Conservation (phyloP, 2,797 vertebrate species). For the Onychomys torridus region DNA sequence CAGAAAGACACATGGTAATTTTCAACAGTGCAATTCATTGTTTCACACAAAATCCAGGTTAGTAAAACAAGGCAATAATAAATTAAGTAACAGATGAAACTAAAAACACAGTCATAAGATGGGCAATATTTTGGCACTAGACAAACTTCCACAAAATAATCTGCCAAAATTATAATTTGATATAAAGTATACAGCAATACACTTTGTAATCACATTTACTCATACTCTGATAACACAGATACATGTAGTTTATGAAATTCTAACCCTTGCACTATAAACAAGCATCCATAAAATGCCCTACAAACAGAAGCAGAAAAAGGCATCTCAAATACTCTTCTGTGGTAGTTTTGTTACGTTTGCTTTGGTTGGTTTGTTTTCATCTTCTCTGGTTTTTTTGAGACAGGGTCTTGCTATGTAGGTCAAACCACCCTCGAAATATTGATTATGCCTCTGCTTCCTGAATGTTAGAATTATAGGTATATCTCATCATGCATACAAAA, state of each 20-base stretch:
- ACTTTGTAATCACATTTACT: slow-evolving; percentile 33
- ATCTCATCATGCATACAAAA: not conserved
- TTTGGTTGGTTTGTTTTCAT: not conserved
- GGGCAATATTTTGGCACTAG: not conserved
- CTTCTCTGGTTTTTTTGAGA: not conserved
- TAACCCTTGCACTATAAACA: slow-evolving; percentile 49
- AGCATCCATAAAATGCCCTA: not conserved
- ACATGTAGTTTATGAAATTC: not conserved
- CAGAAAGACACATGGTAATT: slow-evolving; percentile 35
- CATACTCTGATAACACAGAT: not conserved
- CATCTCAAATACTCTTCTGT: not conserved
- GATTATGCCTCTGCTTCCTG: not conserved
- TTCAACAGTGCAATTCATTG: not conserved
- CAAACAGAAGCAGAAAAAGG: slow-evolving; percentile 46
- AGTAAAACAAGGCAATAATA: slow-evolving; percentile 50
- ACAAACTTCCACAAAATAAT: slow-evolving; percentile 15
- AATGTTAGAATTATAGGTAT: not conserved
- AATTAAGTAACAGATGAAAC: not conserved
- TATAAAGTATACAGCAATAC: not conserved
- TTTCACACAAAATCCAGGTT: slow-evolving; percentile 39
- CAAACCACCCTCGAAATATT: not conserved
- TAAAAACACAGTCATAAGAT: not conserved
- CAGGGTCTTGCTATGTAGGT: not conserved
- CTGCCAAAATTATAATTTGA: slow-evolving; percentile 19
- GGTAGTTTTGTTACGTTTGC: not conserved